A percentile compares a stretch with the other conserved stretches of the same genome.
These are phyloP conservation scores for Anas platyrhynchos DNA, from an alignment of 2,113 vertebrate species.

Conservation along the genomic window DNA sequence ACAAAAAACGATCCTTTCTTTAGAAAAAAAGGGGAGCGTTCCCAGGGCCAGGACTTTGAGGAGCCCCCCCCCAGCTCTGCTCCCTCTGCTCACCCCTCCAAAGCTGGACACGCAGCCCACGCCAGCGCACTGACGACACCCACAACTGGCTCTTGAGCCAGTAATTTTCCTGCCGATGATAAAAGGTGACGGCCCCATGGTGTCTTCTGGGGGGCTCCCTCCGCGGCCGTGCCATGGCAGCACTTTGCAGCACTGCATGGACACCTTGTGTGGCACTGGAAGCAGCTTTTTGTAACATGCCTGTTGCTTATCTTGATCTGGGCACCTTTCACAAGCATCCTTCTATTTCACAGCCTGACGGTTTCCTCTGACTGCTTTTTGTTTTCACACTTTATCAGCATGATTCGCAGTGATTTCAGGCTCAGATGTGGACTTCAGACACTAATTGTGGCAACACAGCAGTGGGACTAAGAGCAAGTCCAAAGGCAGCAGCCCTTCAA, in stretches of 20 bases:
- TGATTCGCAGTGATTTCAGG: too few species aligned
- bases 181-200: not conserved
- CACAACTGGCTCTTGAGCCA: not conserved
- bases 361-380: not conserved
- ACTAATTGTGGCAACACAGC: too few species aligned
- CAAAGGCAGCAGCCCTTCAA: not conserved
- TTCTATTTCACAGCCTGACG: not conserved
- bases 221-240: not conserved
- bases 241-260: too few species aligned
- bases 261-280: not conserved
- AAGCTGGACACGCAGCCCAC: rapidly evolving
- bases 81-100: rapidly evolving
- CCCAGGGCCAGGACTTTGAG: not conserved
- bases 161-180: rapidly evolving
- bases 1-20: not conserved
- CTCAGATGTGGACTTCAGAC: too few species aligned
- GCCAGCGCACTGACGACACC: rapidly evolving
- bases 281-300: not conserved
- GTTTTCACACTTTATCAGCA: too few species aligned
- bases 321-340: not conserved
- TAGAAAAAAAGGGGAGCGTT: not conserved
- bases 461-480: not conserved
- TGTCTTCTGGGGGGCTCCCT: not conserved
- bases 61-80: not conserved
- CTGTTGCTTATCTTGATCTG: not conserved